Evolutionary conservation across 2,888 invertebrate species (phyloP), one percentile per base, ranked within the genome.

Genomic region (Tipula lateralis): DNA sequence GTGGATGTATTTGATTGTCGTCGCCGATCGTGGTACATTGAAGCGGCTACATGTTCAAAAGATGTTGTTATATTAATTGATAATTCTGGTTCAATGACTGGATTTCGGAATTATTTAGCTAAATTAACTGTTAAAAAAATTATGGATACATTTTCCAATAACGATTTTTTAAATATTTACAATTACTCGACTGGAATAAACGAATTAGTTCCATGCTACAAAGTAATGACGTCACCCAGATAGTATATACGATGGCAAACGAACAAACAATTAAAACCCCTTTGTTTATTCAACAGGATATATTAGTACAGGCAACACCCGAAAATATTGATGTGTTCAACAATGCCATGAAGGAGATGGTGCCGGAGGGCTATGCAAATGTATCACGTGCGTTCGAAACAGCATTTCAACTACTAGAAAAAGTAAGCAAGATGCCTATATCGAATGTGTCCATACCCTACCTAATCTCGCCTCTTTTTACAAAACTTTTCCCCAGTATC

Each of bases 21-120:
- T 84, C 95, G 96, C 82, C 92, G 96, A 85, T 96, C 96, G 80
- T 99, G 98, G 98, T 99, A 97, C 89, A 97, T 99, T 86, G 97
- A 98, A 91, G 99, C 99, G 0, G 97, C 99, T 0, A 98, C 99
- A 0, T 98, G 98, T 88, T 97, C 99, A 7, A 99, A 99, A 91
- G 99, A 99, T 88, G 95, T 99, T 87, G 94, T 99, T 32, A 97
- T 99, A 85, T 91, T 99, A 84, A 92, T 99, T 86, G 99, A 99
- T 89, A 94, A 95, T 85, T 98, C 98, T 84, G 99, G 99, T 19
- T 99, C 98, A 24, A 99, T 99, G 99, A 95, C 94, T 34, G 99
- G 99, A 0, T 93, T 93, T 86, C 92, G 92, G 84, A 92, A 93
- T 88, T 94, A 94, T 87, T 93, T 95, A 39, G 98, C 97, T 13